Percentiles rank a stretch among this genome's conserved stretches.
Conservation (phyloP, 2,797 vertebrate species). For the Vipera latastei region DNA sequence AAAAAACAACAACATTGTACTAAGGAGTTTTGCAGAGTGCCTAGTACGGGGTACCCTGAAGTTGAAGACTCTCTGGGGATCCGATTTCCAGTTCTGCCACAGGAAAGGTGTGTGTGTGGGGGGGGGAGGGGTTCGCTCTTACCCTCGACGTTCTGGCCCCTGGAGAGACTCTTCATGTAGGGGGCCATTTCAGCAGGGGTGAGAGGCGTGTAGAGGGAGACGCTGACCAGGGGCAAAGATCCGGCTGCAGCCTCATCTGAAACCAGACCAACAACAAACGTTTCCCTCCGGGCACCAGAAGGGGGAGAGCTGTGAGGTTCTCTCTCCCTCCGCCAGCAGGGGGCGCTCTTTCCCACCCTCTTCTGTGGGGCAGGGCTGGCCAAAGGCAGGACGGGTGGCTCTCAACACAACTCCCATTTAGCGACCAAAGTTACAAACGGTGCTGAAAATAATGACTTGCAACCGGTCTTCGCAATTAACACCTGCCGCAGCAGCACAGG, state of each 20-base stretch:
- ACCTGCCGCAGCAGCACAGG: too few species aligned
- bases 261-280: background rate
- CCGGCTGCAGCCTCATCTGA: slow-evolving; percentile 81
- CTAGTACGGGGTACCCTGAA: too few species aligned
- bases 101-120: background rate
- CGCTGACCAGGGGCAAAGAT: slow-evolving; percentile 89
- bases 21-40: too few species aligned
- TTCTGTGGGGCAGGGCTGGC: background rate
- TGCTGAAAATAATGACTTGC: too few species aligned
- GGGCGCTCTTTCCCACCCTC: background rate
- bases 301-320: too few species aligned
- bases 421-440: too few species aligned
- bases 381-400: background rate
- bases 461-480: too few species aligned
- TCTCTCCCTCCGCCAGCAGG: background rate
- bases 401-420: too few species aligned
- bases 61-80: background rate
- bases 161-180: slow-evolving; percentile 89
- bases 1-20: too few species aligned
- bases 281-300: too few species aligned
- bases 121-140: background rate
- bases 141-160: slow-evolving; percentile 92
- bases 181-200: slow-evolving; percentile 87
- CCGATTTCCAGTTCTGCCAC: background rate
- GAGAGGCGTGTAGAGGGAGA: slow-evolving; percentile 85